Percentiles rank a stretch among this genome's conserved stretches.
These are phyloP conservation scores for Danio albolineatus DNA, from an alignment of 2,797 vertebrate genomes.

Conservation along the genomic window DNA sequence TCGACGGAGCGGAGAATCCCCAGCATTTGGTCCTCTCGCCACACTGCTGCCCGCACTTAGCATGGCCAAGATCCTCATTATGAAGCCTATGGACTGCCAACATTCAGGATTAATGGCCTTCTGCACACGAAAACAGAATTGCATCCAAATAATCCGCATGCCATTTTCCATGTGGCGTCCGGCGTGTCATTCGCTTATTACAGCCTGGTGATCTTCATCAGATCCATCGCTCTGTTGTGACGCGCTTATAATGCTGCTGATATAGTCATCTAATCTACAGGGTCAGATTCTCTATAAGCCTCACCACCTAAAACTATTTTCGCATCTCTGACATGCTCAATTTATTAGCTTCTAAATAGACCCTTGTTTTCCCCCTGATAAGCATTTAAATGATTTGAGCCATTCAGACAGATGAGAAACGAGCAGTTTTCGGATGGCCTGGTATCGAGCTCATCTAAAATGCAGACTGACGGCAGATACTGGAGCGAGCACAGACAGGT, in stretches of 20 bases:
- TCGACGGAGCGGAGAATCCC: background rate
- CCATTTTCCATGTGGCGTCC: slow-evolving; percentile 32
- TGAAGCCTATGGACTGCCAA: slow-evolving; percentile 8
- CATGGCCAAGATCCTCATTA: slow-evolving; percentile 21
- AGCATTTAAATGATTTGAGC: slow-evolving; percentile 35
- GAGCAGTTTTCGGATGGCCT: slow-evolving; percentile 28
- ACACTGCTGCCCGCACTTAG: background rate
- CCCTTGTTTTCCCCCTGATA: slow-evolving; percentile 26
- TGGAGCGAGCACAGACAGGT: slow-evolving; percentile 44
- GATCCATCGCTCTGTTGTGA: slow-evolving; percentile 1
- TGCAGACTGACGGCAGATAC: slow-evolving; percentile 42
- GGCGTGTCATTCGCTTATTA: slow-evolving; percentile 17
- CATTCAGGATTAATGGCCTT: slow-evolving; percentile 31
- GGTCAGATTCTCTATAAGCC: slow-evolving; percentile 36
- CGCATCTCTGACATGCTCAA: slow-evolving; percentile 29
- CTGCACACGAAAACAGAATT: slow-evolving; percentile 41
- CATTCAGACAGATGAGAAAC: slow-evolving; percentile 46
- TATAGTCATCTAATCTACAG: slow-evolving; percentile 24
- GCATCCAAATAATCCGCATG: slow-evolving; percentile 28
- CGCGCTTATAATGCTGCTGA: background rate
- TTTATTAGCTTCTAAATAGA: slow-evolving; percentile 29
- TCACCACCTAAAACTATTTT: slow-evolving; percentile 13
- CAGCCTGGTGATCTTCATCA: slow-evolving; percentile 31
- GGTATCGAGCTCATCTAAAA: slow-evolving; percentile 42
- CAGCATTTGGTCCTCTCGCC: slow-evolving; percentile 14